These are phyloP conservation scores for Hydraecia micacea DNA, from an alignment of 2,888 invertebrate species.

Conservation along the genomic window DNA sequence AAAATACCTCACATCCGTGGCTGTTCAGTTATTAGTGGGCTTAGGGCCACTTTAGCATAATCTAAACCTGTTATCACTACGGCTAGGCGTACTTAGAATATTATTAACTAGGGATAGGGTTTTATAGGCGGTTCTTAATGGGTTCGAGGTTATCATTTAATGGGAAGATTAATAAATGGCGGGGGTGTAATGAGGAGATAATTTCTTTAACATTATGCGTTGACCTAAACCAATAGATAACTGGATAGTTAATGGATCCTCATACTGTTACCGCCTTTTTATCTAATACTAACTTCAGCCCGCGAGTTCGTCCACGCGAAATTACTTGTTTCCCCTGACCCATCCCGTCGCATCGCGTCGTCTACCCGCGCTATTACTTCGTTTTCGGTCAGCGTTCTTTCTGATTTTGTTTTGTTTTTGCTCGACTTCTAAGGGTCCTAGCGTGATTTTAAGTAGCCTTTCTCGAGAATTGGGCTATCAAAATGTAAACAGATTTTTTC, in stretches of 20 bases:
- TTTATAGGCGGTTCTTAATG: slow-evolving; percentile 6
- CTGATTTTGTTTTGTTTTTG: no score
- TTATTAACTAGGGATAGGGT: neutral
- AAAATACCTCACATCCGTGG: neutral
- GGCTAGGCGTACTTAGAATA: neutral
- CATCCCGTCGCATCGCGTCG: no score
- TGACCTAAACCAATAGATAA: neutral
- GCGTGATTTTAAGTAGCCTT: no score
- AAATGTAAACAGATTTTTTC: no score
- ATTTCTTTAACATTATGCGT: slow-evolving; percentile 1
- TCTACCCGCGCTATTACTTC: no score
- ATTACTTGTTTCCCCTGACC: no score
- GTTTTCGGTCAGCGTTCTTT: no score
- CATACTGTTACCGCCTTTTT: neutral
- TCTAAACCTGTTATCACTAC: slow-evolving; percentile 13
- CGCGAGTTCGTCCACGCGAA: no score
- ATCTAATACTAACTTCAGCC: no score
- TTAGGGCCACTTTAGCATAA: slow-evolving; percentile 10
- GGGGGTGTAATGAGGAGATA: no score
- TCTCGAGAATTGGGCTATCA: no score
- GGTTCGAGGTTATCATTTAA: slow-evolving; percentile 7
- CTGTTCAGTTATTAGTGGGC: neutral
- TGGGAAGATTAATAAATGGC: neutral
- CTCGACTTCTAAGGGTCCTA: no score
- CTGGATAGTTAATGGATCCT: neutral